These are phyloP conservation scores for Cirrhinus mrigala DNA, from an alignment of 2,797 vertebrate species.

Conservation along the genomic window DNA sequence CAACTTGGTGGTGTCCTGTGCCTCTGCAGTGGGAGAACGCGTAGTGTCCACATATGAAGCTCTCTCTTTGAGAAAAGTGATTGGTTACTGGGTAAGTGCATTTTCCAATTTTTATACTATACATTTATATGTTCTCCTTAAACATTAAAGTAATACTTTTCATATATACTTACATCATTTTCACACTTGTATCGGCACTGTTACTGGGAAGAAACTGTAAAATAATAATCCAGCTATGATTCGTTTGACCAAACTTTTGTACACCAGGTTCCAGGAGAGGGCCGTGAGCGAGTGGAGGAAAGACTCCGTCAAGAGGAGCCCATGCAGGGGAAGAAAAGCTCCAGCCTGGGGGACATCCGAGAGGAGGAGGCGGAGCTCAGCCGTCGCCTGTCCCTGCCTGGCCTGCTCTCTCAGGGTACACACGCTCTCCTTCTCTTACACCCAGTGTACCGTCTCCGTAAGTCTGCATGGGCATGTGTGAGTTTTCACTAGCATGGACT, in stretches of 20 bases:
- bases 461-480: constrained; percentile 65
- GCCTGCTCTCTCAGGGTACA: constrained; percentile 96
- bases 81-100: constrained; percentile 83
- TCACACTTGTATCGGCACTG: not conserved
- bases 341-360: constrained; percentile 94
- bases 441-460: constrained; percentile 73
- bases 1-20: constrained; percentile 92
- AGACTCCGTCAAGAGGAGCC: constrained; percentile 85
- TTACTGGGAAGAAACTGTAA: not conserved
- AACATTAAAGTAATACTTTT: not conserved
- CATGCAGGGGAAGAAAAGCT: constrained; percentile 95
- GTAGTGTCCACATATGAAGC: constrained; percentile 95
- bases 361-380: constrained; percentile 90
- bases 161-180: not conserved
- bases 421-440: constrained; percentile 79
- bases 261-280: constrained; percentile 59
- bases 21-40: constrained; percentile 91
- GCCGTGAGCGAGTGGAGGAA: constrained; percentile 75
- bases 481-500: constrained; percentile 2
- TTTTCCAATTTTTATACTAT: not conserved
- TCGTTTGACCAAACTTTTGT: not conserved
- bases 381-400: constrained; percentile 94
- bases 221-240: not conserved
- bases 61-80: constrained; percentile 92
- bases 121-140: not conserved